Conservation (phyloP, 2,888 invertebrate genomes). For the Ormyrus labotus region DNA sequence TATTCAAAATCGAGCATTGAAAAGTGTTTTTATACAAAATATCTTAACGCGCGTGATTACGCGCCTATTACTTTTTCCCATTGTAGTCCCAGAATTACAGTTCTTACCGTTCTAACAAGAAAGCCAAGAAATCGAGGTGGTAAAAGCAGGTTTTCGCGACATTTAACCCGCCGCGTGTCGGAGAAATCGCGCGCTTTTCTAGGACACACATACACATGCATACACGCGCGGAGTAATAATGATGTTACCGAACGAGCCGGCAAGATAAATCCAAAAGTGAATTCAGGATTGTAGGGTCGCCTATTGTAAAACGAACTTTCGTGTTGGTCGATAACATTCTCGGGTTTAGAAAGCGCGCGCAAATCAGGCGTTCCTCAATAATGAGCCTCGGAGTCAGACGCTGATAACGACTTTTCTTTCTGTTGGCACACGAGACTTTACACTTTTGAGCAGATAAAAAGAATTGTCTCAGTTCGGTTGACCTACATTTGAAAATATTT, state of each 20-base stretch:
- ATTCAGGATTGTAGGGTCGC: conserved; percentile 19
- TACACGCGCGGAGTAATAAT: conserved; percentile 12
- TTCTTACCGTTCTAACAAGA: neutral
- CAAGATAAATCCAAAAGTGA: conserved; percentile 36
- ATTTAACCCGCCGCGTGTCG: conserved; percentile 40
- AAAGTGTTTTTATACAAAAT: no score
- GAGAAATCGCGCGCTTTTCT: conserved; percentile 53
- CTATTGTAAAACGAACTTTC: conserved; percentile 38
- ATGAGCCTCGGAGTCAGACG: neutral
- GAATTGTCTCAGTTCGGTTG: no score
- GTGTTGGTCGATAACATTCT: conserved; percentile 53
- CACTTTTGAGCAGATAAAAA: no score
- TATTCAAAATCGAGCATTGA: no score
- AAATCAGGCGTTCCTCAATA: neutral
- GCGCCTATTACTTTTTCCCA: neutral
- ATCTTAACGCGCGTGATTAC: neutral
- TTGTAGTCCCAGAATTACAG: neutral
- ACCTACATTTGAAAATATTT: no score
- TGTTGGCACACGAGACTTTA: no score
- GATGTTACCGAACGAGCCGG: conserved; percentile 11
- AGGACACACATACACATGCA: conserved; percentile 28
- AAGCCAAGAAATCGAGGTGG: conserved; percentile 32
- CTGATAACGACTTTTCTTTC: no score
- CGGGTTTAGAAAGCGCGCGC: conserved; percentile 51
- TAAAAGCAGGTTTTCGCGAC: conserved; percentile 50